Evolutionary conservation across 2,797 vertebrate genomes (phyloP), one percentile per base, ranked within the genome.

Genomic region (Tadarida brasiliensis): DNA sequence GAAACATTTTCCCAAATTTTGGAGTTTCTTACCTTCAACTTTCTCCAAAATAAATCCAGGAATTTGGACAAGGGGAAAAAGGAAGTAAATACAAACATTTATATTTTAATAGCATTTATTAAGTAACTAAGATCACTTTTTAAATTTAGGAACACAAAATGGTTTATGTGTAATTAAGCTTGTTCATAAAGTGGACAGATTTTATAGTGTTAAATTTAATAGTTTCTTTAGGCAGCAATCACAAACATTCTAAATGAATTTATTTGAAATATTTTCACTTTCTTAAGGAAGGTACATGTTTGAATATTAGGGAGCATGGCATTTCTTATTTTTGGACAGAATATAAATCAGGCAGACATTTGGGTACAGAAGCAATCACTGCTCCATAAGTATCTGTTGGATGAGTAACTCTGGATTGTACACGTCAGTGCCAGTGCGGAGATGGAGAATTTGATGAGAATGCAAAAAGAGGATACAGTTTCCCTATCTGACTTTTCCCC

Each of bases 11-110:
- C 49, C 2, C 4, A 87, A 91, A 81, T 76, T 94, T 51, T 90
- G 54, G 83, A 65, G 16, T 94, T 84, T 86, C 28, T 85, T 94
- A 59, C 51, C 39, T 95, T 94, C 11, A 49, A 2, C n/a, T 92
- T 92, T 88, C 56, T 94, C 74, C 85, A 95, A 90, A 74, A 54
- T 89, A 83, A 78, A 95, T 91, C 54, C 35, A 91, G 44, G 44
- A 67, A 20, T 92, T 94, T 85, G 59, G 54, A 61, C 12, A 14
- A 28, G 49, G 51, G 15, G 39, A n/a, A 28, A 35, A 65, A 26
- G 7, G 30, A 70, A 85, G 76, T 71, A 85, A 90, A 96, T 76
- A 81, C 16, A 87, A 54, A 56, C 90, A 71, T 81, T 90, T 95
- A 49, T 81, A 89, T 73, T 86, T 95, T 51, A 73, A 74, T 95